These are phyloP conservation scores for Periophthalmus modestus DNA, from an alignment of 2,113 vertebrate species.

Conservation along the genomic window DNA sequence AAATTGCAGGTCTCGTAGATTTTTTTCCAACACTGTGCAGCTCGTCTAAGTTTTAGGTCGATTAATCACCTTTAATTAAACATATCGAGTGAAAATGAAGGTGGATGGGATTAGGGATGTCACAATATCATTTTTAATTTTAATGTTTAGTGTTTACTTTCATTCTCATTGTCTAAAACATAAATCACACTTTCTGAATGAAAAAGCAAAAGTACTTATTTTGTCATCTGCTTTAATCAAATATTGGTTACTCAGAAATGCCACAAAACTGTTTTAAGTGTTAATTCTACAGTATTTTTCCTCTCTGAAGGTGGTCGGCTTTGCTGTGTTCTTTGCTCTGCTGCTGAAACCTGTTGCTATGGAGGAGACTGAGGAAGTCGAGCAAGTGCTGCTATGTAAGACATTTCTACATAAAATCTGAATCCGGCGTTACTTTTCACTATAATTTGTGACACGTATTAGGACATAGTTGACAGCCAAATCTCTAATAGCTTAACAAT, in stretches of 20 bases:
- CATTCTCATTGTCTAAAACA: neutral
- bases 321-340: slow-evolving; percentile 81
- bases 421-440: neutral
- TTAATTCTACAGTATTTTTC: neutral
- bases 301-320: slow-evolving; percentile 74
- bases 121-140: too few relatives aligned
- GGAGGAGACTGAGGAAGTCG: slow-evolving; percentile 77
- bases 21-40: too few relatives aligned
- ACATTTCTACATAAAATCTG: neutral
- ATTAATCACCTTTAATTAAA: too few relatives aligned
- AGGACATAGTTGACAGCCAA: neutral
- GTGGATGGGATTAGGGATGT: too few relatives aligned
- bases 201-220: neutral
- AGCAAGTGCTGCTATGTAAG: slow-evolving; percentile 71
- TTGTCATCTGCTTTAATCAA: too few relatives aligned
- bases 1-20: too few relatives aligned
- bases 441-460: neutral
- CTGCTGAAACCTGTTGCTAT: slow-evolving; percentile 77
- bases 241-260: too few relatives aligned
- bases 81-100: too few relatives aligned
- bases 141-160: too few relatives aligned
- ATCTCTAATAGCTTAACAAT: neutral
- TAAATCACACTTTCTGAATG: neutral
- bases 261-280: neutral
- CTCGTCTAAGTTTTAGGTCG: too few relatives aligned